Evolutionary conservation across 2,888 invertebrate genomes (phyloP).

Genomic region (Cancer borealis): DNA sequence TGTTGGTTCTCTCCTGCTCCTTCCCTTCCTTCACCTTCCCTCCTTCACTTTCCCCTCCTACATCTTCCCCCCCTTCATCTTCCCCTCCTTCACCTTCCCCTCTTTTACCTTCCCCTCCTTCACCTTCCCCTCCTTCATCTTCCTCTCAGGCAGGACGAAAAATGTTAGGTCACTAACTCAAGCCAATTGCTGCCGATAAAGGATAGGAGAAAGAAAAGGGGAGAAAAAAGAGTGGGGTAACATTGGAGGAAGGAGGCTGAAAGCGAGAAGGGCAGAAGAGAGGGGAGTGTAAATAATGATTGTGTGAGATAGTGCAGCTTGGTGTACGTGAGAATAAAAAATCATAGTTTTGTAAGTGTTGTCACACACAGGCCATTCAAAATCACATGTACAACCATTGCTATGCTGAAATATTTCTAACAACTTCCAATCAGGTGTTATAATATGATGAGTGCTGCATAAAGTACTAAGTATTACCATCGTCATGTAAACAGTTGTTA

Average conservation of each 20-base stretch:
- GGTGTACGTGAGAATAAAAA: background rate
- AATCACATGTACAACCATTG: background rate
- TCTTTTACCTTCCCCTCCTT: background rate
- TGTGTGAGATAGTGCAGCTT: background rate
- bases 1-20: background rate
- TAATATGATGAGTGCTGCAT: no score
- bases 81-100: background rate
- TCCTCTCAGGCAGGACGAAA: conserved; percentile 17
- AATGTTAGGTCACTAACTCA: conserved; percentile 35
- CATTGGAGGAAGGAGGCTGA: conserved; percentile 30
- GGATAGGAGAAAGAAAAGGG: conserved; percentile 20
- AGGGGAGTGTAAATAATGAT: background rate
- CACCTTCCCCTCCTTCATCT: background rate
- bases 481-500: no score
- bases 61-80: background rate
- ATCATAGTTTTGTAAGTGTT: no score
- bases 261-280: background rate
- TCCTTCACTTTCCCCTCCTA: background rate
- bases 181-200: background rate
- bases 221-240: background rate
- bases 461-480: no score
- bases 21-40: background rate
- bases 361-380: no score
- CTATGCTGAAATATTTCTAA: background rate
- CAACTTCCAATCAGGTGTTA: no score